Percentiles rank a stretch among this genome's conserved stretches.
Conservation (phyloP, 2,797 vertebrate genomes). For the Fistularia tabacaria region DNA sequence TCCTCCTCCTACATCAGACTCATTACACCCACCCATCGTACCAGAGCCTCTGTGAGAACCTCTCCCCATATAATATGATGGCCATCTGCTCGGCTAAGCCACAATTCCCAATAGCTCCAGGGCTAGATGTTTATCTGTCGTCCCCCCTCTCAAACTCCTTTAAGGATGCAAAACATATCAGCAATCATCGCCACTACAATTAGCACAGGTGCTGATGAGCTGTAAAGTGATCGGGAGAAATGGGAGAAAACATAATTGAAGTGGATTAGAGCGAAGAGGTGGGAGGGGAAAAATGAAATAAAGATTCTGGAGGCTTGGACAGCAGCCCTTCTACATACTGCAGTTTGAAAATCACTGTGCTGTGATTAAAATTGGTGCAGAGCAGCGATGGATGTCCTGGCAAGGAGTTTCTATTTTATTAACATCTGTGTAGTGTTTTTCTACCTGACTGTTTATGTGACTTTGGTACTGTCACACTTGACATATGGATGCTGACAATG, state of each 20-base stretch:
- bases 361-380: slow-evolving; percentile 69
- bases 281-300: slow-evolving; percentile 60
- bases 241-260: slow-evolving; percentile 73
- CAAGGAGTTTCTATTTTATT: slow-evolving; percentile 43
- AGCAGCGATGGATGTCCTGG: slow-evolving; percentile 51
- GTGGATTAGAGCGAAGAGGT: slow-evolving; percentile 69
- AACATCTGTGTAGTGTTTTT: slow-evolving; percentile 59
- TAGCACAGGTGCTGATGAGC: slow-evolving; percentile 72
- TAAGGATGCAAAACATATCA: slow-evolving; percentile 75
- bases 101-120: slow-evolving; percentile 62
- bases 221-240: slow-evolving; percentile 76
- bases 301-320: slow-evolving; percentile 66
- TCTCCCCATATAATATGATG: slow-evolving; percentile 70
- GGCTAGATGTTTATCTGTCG: slow-evolving; percentile 73
- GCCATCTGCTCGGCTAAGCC: slow-evolving; percentile 76
- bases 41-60: slow-evolving; percentile 56
- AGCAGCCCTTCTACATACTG: slow-evolving; percentile 57
- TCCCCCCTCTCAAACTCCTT: slow-evolving; percentile 64
- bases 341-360: slow-evolving; percentile 67
- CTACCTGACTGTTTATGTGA: slow-evolving; percentile 17
- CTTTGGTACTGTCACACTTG: slow-evolving; percentile 34
- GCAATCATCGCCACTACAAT: slow-evolving; percentile 66
- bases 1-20: slow-evolving; percentile 52
- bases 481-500: slow-evolving; percentile 23
- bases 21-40: slow-evolving; percentile 58